Evolutionary conservation across 2,888 invertebrate genomes (phyloP), one percentile per base, ranked within the genome.

Genomic region (Dolichomitus sp.): DNA sequence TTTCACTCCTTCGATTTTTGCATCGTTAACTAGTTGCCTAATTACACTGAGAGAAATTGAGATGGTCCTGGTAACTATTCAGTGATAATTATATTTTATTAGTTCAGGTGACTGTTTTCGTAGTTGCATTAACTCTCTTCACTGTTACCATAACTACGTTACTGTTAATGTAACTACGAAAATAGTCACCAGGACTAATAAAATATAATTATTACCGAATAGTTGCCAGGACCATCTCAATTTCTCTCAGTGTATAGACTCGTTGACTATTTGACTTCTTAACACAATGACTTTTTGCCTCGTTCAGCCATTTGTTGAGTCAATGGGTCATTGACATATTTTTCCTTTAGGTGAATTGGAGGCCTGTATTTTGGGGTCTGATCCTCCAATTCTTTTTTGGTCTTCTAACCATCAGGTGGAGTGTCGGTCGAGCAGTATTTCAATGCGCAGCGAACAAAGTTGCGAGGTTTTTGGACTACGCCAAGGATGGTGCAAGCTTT

Each of bases 341-440:
- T 89, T 89, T 75, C 84, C 73, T 94, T 0, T 92, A 97, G 94
- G 94, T 98, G 4, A 95, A 95, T 80, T 98, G 98, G 98, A 95
- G 96, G 5, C 96, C 97, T 0, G 97, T 99, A 0, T 89, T 97
- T 23, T 96, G 96, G 89, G 99, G 99, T 0, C 94, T 99, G 23
- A 94, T 96, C 0, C 94, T 98, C 7, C 99, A 99, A 94, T 97
- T 99, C 90, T 78, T 96, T 4, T 95, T 99, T 79, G 99, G 98
- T 0, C 89, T 99, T 0, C 87, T 98, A 27, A 98, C 98, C 82
- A 97, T 99, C 84, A 95, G 98, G 80, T 98, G 98, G 98, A 94
- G 95, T 1, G 94, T 96, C 0, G 99, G 99, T 0, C 94, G 97
- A 57, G 91, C 94, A 0, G 96, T 98, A 5, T 95, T 98, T 85